These are phyloP conservation scores for Neomonachus schauinslandi DNA, from an alignment of 2,113 vertebrate species.

Conservation along the genomic window DNA sequence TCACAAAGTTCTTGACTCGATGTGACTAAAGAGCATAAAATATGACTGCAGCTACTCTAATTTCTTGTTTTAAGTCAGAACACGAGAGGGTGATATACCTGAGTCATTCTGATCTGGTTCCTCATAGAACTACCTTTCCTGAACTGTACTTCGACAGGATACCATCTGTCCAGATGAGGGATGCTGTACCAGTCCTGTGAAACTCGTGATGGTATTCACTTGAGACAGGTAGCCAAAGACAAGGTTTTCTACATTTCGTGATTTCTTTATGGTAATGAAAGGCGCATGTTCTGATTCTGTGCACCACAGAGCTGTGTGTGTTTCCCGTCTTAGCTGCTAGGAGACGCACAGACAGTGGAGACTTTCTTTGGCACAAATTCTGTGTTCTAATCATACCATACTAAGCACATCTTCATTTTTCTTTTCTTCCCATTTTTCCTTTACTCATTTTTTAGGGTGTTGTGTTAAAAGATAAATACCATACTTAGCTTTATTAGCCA, in stretches of 20 bases:
- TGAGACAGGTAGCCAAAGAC: background rate
- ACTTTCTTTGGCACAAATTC: background rate
- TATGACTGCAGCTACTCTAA: background rate
- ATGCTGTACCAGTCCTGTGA: background rate
- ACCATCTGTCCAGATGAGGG: background rate
- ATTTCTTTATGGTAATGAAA: background rate
- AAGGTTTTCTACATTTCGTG: background rate
- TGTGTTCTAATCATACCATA: background rate
- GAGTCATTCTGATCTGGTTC: background rate
- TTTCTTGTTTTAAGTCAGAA: background rate
- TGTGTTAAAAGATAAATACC: background rate
- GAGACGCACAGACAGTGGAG: background rate
- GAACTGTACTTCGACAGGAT: background rate
- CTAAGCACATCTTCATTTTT: background rate
- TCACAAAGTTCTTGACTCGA: background rate
- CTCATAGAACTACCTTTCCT: background rate
- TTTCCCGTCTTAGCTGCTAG: background rate
- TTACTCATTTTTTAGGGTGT: background rate
- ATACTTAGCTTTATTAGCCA: background rate
- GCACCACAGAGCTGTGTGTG: background rate
- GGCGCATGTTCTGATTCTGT: background rate
- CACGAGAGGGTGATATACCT: background rate
- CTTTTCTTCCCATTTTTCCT: slow-evolving; percentile 11
- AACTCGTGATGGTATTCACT: background rate
- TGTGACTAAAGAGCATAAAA: background rate